Evolutionary conservation across 2,888 invertebrate genomes (phyloP), one percentile per base, ranked within the genome.

Genomic region (Sminthurides aquaticus): DNA sequence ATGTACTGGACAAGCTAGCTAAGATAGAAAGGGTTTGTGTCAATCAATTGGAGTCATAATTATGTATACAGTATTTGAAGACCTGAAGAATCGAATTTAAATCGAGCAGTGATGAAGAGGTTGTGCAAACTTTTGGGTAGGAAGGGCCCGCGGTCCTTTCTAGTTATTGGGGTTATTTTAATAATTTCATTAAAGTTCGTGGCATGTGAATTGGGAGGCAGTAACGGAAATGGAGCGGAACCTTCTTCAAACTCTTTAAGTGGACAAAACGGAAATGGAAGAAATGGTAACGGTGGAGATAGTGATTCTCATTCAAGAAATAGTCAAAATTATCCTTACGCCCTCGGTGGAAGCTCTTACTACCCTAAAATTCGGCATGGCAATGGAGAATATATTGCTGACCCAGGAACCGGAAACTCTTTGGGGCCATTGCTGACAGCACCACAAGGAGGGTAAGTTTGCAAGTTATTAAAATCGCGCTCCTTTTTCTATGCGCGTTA

Each of bases 381-480:
- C 5, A 5, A 15, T 52, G 52, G 52, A 18, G 20, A 52, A 5
- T 52, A 52, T 22, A 5, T 52, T 52, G 5, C 52, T 20, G 52
- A 52, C 5, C 52, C 52, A 5, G 52, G 52, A 52, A 52, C 52
- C 15, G 52, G 57, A 29, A 49, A 49, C 29, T 26, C 25, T 57
- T 26, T 61, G 34, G 61, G 60, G n/a, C 20, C 61, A 28, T 57
- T 66, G 3, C 18, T 62, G 24, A 54, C 54, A 20, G 62, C 62
- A 49, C 58, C 64, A n/a, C 60, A 64, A 56, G 64, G 64, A 55
- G 64, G 64, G 64, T 64, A 60, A 59, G 63, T n/a, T 43, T 27
- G 11, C 5, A n/a, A 15, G 2, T 22, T 52, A 52, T n/a, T n/a
- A 52, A n/a, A 20, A 52, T n/a, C n/a, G n/a, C n/a, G n/a, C n/a